Percentiles rank a stretch among this genome's conserved stretches.
Conservation (phyloP, 2,113 vertebrate species). For the Marmota flaviventris region DNA sequence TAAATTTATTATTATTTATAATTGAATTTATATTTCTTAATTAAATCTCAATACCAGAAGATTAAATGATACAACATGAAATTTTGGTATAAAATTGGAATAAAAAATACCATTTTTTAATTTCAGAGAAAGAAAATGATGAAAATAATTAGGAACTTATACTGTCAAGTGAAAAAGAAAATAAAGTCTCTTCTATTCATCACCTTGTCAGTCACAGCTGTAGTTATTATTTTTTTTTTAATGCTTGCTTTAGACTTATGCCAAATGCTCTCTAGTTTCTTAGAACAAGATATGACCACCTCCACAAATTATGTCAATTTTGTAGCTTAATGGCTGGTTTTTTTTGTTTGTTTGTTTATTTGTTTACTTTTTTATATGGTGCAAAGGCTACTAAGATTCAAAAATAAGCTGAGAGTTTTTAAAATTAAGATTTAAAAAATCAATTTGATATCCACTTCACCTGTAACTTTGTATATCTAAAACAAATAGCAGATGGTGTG, state of each 20-base stretch:
- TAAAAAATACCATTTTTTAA: slow-evolving; percentile 19
- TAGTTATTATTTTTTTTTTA: not conserved
- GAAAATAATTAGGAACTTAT: slow-evolving; percentile 9
- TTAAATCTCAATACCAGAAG: not conserved
- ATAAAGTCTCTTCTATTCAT: slow-evolving; percentile 17
- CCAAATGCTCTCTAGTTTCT: slow-evolving; percentile 66
- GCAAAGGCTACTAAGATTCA: slow-evolving; percentile 59
- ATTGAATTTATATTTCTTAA: not conserved
- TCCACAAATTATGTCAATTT: slow-evolving; percentile 78
- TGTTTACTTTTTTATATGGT: slow-evolving; percentile 8
- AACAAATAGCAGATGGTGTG: slow-evolving; percentile 60
- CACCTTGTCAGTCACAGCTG: slow-evolving; percentile 45
- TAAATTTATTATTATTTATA: slow-evolving; percentile 5
- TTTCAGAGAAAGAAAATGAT: not conserved
- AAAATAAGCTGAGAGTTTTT: slow-evolving; percentile 38
- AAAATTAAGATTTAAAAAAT: slow-evolving; percentile 46
- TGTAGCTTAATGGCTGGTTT: slow-evolving; percentile 25
- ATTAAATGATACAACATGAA: not conserved
- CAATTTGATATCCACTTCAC: not conserved
- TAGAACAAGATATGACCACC: slow-evolving; percentile 73
- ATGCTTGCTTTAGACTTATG: slow-evolving; percentile 7
- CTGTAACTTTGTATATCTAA: slow-evolving; percentile 34
- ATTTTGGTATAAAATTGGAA: not conserved
- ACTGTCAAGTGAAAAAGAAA: slow-evolving; percentile 31
- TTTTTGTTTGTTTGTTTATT: not conserved